Evolutionary conservation across 2,797 vertebrate genomes (phyloP).

Genomic region (Ctenopoma kingsleyae): DNA sequence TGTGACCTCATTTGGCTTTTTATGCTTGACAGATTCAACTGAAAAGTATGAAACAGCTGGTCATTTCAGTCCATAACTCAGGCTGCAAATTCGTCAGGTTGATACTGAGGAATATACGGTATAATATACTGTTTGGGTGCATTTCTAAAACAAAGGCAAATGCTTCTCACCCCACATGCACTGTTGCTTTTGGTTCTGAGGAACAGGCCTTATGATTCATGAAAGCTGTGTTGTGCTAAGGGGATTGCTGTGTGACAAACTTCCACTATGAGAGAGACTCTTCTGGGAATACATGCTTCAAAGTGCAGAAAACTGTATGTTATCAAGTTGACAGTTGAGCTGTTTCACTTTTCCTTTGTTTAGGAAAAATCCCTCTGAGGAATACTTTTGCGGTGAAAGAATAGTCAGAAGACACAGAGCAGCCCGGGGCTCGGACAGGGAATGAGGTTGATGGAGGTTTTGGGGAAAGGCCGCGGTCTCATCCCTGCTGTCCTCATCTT

Average conservation of each 20-base stretch:
- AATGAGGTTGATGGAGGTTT: constrained; percentile 14
- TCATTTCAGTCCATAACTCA: constrained; percentile 26
- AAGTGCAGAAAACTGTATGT: constrained; percentile 77
- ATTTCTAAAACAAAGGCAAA: constrained; percentile 46
- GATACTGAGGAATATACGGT: constrained; percentile 25
- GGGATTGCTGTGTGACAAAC: constrained; percentile 55
- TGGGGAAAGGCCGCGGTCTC: constrained; percentile 13
- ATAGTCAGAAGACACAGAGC: constrained; percentile 65
- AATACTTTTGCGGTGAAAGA: constrained; percentile 67
- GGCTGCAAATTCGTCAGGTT: constrained; percentile 31
- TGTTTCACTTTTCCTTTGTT: constrained; percentile 79
- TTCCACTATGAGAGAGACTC: constrained; percentile 64
- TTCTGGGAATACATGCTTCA: constrained; percentile 69
- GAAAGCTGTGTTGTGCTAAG: constrained; percentile 45
- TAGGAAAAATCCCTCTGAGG: constrained; percentile 66
- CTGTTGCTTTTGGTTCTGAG: constrained; percentile 47
- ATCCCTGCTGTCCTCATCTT: constrained; percentile 48
- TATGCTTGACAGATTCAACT: constrained; percentile 30
- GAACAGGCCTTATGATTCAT: constrained; percentile 62
- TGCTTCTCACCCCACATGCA: neutral
- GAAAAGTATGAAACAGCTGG: constrained; percentile 28
- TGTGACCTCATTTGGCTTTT: constrained; percentile 58
- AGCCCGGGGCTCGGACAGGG: constrained; percentile 33
- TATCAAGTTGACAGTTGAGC: constrained; percentile 81
- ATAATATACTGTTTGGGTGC: constrained; percentile 14